Evolutionary conservation across 2,113 vertebrate genomes (phyloP).

Genomic region (Gobiocypris rarus): DNA sequence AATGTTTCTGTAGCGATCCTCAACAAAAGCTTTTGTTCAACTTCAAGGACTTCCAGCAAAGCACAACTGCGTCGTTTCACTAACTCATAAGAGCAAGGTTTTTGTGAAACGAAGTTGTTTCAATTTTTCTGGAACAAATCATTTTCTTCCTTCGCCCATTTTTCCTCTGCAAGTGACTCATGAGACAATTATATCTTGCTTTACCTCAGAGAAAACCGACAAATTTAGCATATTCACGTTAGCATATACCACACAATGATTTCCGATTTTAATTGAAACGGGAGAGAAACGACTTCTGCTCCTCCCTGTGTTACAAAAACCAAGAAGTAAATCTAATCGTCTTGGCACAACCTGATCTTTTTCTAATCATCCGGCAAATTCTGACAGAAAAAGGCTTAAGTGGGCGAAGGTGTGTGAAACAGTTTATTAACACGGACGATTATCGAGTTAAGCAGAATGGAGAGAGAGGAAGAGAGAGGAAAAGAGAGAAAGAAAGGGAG

Average conservation of each 20-base stretch:
- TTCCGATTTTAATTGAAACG: conserved; percentile 57
- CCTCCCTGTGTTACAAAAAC: conserved; percentile 43
- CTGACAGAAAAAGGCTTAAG: conserved; percentile 58
- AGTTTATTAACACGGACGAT: conserved; percentile 70
- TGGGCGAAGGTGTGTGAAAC: conserved; percentile 65
- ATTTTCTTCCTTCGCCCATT: conserved; percentile 42
- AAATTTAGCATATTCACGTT: conserved; percentile 34
- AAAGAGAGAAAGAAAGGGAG: conserved; percentile 29
- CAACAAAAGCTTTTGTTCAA: conserved; percentile 34
- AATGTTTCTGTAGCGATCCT: conserved; percentile 30
- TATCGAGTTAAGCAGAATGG: conserved; percentile 74
- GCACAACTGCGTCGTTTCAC: conserved; percentile 42
- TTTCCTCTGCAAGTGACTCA: conserved; percentile 51
- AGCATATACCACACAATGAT: conserved; percentile 38
- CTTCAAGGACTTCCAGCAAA: conserved; percentile 29
- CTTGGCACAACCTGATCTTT: conserved; percentile 56
- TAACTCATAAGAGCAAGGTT: conserved; percentile 35
- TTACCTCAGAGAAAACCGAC: conserved; percentile 49
- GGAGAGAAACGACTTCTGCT: conserved; percentile 47
- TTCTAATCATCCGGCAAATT: conserved; percentile 66
- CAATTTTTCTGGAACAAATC: conserved; percentile 50
- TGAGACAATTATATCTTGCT: conserved; percentile 51
- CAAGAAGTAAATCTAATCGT: conserved; percentile 53
- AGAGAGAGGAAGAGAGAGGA: conserved; percentile 14
- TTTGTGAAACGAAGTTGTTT: conserved; percentile 37